Conservation (phyloP, 1,140 invertebrate species). For the Palaemon carinicauda region DNA sequence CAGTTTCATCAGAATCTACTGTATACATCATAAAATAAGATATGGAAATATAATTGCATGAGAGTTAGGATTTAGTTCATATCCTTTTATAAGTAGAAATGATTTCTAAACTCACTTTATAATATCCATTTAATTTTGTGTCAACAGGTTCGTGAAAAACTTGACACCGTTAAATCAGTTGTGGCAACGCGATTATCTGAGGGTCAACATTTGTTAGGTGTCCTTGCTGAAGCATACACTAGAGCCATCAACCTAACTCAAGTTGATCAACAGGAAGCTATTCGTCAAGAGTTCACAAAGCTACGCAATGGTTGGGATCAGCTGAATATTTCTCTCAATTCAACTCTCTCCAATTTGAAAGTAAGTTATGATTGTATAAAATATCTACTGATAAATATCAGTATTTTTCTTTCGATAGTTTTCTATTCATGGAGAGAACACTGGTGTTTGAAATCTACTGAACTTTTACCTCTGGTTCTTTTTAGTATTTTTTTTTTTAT, state of each 20-base stretch:
- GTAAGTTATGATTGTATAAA: neutral
- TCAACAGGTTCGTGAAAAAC: constrained; percentile 58
- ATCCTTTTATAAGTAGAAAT: no score
- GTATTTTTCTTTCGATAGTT: no score
- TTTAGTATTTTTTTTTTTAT: neutral
- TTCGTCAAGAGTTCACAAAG: constrained; percentile 78
- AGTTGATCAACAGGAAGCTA: constrained; percentile 78
- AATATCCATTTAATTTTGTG: neutral
- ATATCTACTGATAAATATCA: neutral
- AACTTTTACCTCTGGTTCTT: neutral
- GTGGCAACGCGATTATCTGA: constrained; percentile 80
- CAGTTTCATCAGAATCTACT: no score
- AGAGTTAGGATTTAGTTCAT: neutral
- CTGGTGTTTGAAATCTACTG: neutral
- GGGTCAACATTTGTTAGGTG: constrained; percentile 83
- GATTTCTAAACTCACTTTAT: neutral
- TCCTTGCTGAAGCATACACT: constrained; percentile 82
- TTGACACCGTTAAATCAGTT: constrained; percentile 74
- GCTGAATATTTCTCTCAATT: constrained; percentile 76
- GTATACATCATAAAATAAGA: no score
- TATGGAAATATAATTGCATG: no score
- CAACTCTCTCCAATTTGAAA: constrained; percentile 59
- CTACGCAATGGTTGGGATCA: constrained; percentile 84
- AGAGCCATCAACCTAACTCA: constrained; percentile 84
- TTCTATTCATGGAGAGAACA: no score